phyloP scores from a whole-genome alignment of 2,888 invertebrate species.

The Drosophila rellima region DNA sequence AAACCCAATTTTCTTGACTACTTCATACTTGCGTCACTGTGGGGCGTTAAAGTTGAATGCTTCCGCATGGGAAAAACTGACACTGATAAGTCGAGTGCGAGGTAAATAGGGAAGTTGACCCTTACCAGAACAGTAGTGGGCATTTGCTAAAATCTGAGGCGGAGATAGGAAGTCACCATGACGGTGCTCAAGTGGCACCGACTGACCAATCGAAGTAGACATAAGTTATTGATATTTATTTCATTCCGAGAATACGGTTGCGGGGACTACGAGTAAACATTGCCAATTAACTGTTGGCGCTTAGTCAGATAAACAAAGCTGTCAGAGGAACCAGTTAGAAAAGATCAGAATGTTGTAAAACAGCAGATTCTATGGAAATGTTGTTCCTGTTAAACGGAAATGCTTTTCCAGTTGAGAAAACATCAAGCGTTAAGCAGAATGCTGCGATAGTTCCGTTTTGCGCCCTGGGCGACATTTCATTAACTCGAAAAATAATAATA shows the following conservation, averaged over 20 bases:
- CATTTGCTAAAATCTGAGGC: conserved; percentile 28
- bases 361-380: conserved; percentile 49
- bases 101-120: conserved; percentile 62
- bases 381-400: conserved; percentile 69
- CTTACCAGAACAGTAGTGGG: conserved; percentile 32
- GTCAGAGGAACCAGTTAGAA: conserved; percentile 47
- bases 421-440: background rate
- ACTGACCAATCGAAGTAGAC: conserved; percentile 20
- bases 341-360: conserved; percentile 15
- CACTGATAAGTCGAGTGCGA: conserved; percentile 32
- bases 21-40: conserved; percentile 12
- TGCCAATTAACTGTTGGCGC: conserved; percentile 20
- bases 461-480: conserved; percentile 16
- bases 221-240: conserved; percentile 11
- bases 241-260: conserved; percentile 42
- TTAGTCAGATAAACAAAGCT: conserved; percentile 57
- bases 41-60: background rate
- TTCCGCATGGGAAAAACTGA: conserved; percentile 50
- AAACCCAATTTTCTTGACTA: background rate
- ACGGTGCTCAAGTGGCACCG: conserved; percentile 55
- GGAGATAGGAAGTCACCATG: conserved; percentile 53
- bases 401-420: conserved; percentile 54
- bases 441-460: conserved; percentile 42
- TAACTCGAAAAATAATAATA: conserved; percentile 22
- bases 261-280: conserved; percentile 3